Conservation (phyloP, 2,797 vertebrate species). For the Poecilia velifera region DNA sequence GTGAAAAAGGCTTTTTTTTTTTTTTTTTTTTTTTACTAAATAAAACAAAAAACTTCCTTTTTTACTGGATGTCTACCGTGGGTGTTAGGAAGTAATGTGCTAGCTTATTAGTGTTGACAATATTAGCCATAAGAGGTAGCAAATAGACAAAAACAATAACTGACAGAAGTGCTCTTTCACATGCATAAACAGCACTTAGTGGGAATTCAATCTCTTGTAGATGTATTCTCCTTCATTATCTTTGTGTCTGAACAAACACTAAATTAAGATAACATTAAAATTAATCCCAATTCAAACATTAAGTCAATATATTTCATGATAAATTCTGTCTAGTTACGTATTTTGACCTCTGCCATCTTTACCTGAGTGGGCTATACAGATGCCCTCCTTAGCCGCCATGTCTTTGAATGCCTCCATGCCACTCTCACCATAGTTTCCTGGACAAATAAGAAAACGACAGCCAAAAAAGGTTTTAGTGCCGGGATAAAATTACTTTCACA, state of each 20-base stretch:
- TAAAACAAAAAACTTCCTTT: background rate
- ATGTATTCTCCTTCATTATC: background rate
- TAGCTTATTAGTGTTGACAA: background rate
- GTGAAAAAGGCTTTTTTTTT: background rate
- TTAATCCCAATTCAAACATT: background rate
- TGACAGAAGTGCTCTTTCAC: background rate
- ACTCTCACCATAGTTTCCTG: slow-evolving; percentile 98
- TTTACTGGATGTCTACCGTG: background rate
- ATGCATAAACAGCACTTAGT: slow-evolving; percentile 9
- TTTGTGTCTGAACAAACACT: slow-evolving; percentile 1
- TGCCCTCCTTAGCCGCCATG: slow-evolving; percentile 95
- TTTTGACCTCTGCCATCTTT: background rate
- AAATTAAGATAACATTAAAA: slow-evolving; percentile 4
- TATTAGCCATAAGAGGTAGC: slow-evolving; percentile 3
- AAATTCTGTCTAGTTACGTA: background rate
- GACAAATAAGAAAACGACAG: slow-evolving; percentile 29
- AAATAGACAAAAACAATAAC: slow-evolving; percentile 5
- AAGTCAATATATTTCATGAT: background rate
- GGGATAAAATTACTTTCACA: background rate
- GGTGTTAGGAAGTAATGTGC: slow-evolving; percentile 6
- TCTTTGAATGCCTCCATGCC: slow-evolving; percentile 99
- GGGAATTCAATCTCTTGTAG: background rate
- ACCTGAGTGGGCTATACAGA: slow-evolving; percentile 98
- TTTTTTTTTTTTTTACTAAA: background rate
- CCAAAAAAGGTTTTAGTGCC: background rate